Percentiles rank a stretch among this genome's conserved stretches.
Evolutionary conservation across 1,140 invertebrate genomes (phyloP).

Genomic region (Nymphalis io): DNA sequence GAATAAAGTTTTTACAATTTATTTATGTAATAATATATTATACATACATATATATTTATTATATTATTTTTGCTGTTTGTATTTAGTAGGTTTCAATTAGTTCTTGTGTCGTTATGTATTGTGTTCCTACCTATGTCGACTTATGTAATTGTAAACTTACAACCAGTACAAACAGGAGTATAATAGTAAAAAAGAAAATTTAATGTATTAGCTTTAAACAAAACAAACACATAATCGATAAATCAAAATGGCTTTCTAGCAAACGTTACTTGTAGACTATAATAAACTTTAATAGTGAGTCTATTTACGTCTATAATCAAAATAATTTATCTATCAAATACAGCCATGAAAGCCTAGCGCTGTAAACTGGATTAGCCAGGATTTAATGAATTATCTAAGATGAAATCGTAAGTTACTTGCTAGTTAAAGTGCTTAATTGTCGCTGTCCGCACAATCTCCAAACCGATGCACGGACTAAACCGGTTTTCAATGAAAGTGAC

Average conservation of each 20-base stretch:
- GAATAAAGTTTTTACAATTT: not conserved
- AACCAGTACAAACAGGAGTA: no score
- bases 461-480: slow-evolving; percentile 22
- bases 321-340: slow-evolving; percentile 8
- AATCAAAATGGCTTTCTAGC: no score
- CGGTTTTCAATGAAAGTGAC: slow-evolving; percentile 46
- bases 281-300: not conserved
- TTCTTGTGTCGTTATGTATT: no score
- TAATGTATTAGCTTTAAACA: slow-evolving; percentile 43
- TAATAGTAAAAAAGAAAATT: no score
- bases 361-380: slow-evolving; percentile 28
- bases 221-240: no score
- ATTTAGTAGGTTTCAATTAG: no score
- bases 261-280: not conserved
- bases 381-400: slow-evolving; percentile 39
- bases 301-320: not conserved
- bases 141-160: no score
- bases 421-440: slow-evolving; percentile 36
- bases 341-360: slow-evolving; percentile 5
- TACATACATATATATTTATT: not conserved
- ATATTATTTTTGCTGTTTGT: not conserved
- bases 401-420: slow-evolving; percentile 35
- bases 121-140: no score
- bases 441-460: slow-evolving; percentile 35
- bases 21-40: no score